Conservation (phyloP, 2,888 invertebrate species). For the Ochlodes sylvanus region DNA sequence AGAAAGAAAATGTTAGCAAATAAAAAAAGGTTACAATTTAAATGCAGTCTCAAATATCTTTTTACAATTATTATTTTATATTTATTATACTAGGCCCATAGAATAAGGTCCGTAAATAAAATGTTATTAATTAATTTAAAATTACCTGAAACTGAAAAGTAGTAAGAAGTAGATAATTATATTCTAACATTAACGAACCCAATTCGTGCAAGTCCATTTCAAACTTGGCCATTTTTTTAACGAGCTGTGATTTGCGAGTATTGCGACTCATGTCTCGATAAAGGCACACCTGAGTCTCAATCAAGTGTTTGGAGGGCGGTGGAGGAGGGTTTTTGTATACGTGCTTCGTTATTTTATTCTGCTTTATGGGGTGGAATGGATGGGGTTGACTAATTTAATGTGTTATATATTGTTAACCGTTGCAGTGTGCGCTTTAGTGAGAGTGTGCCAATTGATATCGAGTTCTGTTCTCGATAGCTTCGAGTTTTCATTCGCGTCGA, state of each 20-base stretch:
- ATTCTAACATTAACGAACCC: background rate
- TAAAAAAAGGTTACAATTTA: too few species aligned
- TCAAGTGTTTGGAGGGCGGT: slow-evolving; percentile 53
- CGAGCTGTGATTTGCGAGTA: slow-evolving; percentile 14
- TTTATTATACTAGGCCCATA: too few species aligned
- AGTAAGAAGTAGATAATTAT: too few species aligned
- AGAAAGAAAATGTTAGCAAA: too few species aligned
- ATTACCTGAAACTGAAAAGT: too few species aligned
- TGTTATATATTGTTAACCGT: slow-evolving; percentile 8
- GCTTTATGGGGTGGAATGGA: slow-evolving; percentile 29
- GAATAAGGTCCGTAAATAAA: too few species aligned
- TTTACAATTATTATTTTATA: too few species aligned
- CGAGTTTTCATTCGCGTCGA: too few species aligned
- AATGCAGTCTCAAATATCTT: too few species aligned
- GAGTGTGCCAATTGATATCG: background rate
- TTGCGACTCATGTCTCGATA: slow-evolving; percentile 52
- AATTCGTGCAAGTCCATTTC: background rate
- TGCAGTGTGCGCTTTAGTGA: background rate
- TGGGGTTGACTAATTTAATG: slow-evolving; percentile 15
- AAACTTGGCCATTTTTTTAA: background rate
- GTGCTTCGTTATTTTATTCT: slow-evolving; percentile 27
- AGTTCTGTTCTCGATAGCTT: background rate
- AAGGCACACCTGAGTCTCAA: slow-evolving; percentile 70
- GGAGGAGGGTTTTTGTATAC: slow-evolving; percentile 16
- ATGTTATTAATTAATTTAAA: too few species aligned